Evolutionary conservation across 2,888 invertebrate species (phyloP).

Genomic region (Agrilus biguttatus): DNA sequence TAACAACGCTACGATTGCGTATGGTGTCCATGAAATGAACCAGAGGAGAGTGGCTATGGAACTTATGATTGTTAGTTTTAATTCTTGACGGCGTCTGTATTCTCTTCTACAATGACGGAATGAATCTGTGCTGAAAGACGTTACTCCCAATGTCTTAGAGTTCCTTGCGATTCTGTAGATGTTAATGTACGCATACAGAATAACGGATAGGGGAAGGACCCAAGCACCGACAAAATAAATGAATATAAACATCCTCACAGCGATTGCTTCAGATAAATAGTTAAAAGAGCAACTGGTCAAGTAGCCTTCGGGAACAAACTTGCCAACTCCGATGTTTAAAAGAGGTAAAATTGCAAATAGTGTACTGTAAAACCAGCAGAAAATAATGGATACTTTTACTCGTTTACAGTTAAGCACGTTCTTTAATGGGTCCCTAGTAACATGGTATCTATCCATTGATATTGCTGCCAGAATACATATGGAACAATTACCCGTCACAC

Average conservation of each 20-base stretch:
- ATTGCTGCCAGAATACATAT: conserved; percentile 70
- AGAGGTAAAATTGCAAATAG: conserved; percentile 58
- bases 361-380: conserved; percentile 62
- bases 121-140: conserved; percentile 31
- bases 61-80: conserved; percentile 53
- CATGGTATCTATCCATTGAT: conserved; percentile 68
- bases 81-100: conserved; percentile 54
- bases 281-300: conserved; percentile 78
- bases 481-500: conserved; percentile 65
- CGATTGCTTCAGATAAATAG: conserved; percentile 52
- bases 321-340: conserved; percentile 52
- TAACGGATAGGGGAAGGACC: conserved; percentile 55
- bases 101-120: conserved; percentile 44
- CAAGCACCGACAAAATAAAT: conserved; percentile 63
- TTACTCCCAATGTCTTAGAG: not conserved
- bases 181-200: conserved; percentile 57
- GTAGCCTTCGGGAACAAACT: conserved; percentile 72
- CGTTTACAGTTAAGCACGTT: conserved; percentile 46
- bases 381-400: conserved; percentile 43
- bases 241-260: conserved; percentile 54
- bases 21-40: conserved; percentile 73
- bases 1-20: conserved; percentile 58
- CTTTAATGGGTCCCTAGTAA: conserved; percentile 64
- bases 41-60: conserved; percentile 57
- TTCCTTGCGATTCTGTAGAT: conserved; percentile 43